phyloP scores from a whole-genome alignment of 2,113 vertebrate genomes.

The Lucifuga dentata region DNA sequence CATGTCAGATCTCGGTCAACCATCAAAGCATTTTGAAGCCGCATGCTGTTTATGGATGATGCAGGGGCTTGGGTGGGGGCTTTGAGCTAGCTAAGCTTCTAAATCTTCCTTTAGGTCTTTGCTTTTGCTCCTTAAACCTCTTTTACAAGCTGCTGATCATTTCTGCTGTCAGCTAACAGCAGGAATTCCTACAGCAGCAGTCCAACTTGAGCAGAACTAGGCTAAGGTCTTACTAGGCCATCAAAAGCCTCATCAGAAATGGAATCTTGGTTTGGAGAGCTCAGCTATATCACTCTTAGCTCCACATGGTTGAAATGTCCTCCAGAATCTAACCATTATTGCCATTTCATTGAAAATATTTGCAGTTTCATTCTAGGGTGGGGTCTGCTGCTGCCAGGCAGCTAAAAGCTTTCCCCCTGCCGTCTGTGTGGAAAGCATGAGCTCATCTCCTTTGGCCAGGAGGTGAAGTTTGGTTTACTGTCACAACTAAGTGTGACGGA shows the following conservation, averaged over 20 bases:
- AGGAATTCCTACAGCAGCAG: conserved; percentile 15
- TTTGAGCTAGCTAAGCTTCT: conserved; percentile 64
- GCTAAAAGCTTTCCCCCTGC: conserved; percentile 56
- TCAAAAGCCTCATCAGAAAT: conserved; percentile 57
- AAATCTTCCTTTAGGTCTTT: conserved; percentile 68
- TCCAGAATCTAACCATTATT: conserved; percentile 5
- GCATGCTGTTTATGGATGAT: conserved; percentile 53
- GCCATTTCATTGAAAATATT: conserved; percentile 59
- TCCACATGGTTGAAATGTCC: conserved; percentile 21
- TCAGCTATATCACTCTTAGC: conserved; percentile 13
- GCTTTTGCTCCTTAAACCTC: conserved; percentile 51
- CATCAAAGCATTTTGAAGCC: conserved; percentile 53
- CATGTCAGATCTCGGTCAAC: conserved; percentile 55
- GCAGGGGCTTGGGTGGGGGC: conserved; percentile 68
- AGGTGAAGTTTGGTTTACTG: conserved; percentile 79
- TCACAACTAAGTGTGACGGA: conserved; percentile 48
- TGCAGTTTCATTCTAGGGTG: conserved; percentile 77
- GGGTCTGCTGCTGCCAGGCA: conserved; percentile 77
- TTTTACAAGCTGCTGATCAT: conserved; percentile 40
- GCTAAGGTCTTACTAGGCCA: conserved; percentile 55
- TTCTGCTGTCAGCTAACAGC: conserved; percentile 38
- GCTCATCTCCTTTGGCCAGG: conserved; percentile 73
- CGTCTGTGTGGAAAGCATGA: conserved; percentile 76
- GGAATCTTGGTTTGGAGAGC: conserved; percentile 48
- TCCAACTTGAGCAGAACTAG: conserved; percentile 38